phyloP scores from a whole-genome alignment of 2,113 vertebrate species.

The Leptosomus discolor region DNA sequence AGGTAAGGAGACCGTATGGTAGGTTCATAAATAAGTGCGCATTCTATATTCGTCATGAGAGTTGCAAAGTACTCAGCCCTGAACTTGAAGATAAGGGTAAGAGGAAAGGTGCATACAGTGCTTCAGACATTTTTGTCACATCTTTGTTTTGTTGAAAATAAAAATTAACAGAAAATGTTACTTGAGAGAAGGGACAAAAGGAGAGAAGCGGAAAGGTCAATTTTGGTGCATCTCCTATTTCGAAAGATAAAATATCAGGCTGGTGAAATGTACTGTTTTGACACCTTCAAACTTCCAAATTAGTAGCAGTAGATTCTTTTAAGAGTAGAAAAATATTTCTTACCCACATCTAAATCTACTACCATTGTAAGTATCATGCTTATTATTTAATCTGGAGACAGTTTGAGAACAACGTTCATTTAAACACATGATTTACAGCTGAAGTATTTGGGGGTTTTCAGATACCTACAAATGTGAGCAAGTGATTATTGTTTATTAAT shows the following conservation, averaged over 20 bases:
- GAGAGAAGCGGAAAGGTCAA: accelerated
- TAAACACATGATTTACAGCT: background rate
- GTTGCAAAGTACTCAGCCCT: background rate
- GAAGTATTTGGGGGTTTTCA: background rate
- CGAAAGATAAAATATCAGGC: background rate
- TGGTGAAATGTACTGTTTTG: background rate
- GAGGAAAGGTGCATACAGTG: background rate
- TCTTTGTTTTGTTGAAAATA: background rate
- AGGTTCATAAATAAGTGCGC: background rate
- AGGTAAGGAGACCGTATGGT: background rate
- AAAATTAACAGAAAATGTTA: background rate
- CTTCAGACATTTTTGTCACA: background rate
- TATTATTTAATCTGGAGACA: background rate
- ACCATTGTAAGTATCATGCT: accelerated
- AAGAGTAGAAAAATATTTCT: background rate
- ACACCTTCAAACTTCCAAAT: background rate
- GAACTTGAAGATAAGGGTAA: background rate
- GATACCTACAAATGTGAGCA: background rate
- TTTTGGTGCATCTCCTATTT: background rate
- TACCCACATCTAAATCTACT: background rate
- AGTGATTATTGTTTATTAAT: background rate
- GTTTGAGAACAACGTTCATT: background rate
- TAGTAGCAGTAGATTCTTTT: background rate
- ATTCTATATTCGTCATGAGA: background rate
- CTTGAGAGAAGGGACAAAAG: background rate